Conservation (phyloP, 2,113 vertebrate genomes). For the Brachyhypopomus gauderio region DNA sequence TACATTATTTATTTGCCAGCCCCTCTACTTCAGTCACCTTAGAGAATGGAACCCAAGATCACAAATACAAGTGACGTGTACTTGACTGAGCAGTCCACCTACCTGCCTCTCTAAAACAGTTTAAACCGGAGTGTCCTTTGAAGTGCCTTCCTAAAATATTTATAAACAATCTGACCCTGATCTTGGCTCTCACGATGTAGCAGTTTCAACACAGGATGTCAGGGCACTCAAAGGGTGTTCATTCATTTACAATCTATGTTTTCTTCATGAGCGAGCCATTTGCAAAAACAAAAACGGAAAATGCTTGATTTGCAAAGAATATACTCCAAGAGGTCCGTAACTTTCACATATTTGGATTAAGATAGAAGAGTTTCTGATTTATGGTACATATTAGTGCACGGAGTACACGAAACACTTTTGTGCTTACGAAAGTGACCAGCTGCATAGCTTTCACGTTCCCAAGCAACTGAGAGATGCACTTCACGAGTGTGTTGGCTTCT, state of each 20-base stretch:
- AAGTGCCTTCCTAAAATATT: not conserved
- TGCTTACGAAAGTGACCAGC: not conserved
- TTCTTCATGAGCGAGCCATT: not conserved
- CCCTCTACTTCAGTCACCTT: not conserved
- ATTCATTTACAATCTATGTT: not conserved
- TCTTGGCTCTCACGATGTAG: not conserved
- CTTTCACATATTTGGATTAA: not conserved
- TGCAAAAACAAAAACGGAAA: not conserved
- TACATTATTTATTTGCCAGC: conserved; percentile 30
- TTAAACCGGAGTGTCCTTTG: not conserved
- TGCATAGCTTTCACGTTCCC: not conserved
- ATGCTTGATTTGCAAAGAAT: not conserved
- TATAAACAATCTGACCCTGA: not conserved
- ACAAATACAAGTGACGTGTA: conserved; percentile 29
- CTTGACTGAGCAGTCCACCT: not conserved
- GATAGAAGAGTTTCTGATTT: not conserved
- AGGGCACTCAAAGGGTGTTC: not conserved
- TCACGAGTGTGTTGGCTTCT: not conserved
- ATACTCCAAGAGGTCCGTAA: not conserved
- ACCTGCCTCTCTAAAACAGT: not conserved
- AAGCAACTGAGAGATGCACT: not conserved
- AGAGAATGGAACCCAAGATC: not conserved
- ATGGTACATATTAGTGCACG: not conserved
- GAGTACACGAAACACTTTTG: not conserved
- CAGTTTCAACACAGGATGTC: no score